These are phyloP conservation scores for Hedya salicella DNA, from an alignment of 2,888 invertebrate genomes.

Conservation along the genomic window DNA sequence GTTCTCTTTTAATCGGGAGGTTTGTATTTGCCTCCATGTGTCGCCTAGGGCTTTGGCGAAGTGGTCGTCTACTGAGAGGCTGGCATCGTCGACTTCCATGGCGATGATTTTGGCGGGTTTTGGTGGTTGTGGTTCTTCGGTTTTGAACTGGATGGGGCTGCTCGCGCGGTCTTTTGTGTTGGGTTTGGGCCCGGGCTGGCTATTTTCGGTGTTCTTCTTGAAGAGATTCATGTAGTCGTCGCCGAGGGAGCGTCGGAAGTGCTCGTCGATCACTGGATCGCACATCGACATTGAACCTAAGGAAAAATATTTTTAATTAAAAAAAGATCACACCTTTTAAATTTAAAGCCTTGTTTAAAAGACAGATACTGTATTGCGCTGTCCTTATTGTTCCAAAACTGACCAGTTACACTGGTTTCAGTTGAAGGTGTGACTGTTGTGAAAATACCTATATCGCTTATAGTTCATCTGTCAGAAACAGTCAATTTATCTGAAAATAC, in stretches of 20 bases:
- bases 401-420: too few relatives aligned
- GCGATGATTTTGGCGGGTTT: constrained; percentile 78
- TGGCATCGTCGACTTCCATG: constrained; percentile 85
- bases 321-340: background rate
- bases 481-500: too few relatives aligned
- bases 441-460: too few relatives aligned
- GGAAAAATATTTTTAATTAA: constrained; percentile 43
- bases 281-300: constrained; percentile 90
- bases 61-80: constrained; percentile 93
- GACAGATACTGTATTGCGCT: too few relatives aligned
- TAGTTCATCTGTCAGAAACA: too few relatives aligned
- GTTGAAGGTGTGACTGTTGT: too few relatives aligned
- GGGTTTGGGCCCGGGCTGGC: constrained; percentile 68
- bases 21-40: constrained; percentile 91
- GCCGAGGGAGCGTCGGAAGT: constrained; percentile 96
- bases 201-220: constrained; percentile 80
- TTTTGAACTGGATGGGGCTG: constrained; percentile 78
- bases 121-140: constrained; percentile 66
- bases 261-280: constrained; percentile 97
- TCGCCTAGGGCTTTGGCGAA: constrained; percentile 95
- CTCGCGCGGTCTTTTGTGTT: constrained; percentile 80
- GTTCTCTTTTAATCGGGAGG: constrained; percentile 82
- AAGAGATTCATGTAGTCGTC: constrained; percentile 90
- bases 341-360: too few relatives aligned
- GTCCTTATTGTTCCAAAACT: too few relatives aligned